Evolutionary conservation across 2,113 vertebrate species (phyloP).

Genomic region (Gnathonemus echidnorhynchus): DNA sequence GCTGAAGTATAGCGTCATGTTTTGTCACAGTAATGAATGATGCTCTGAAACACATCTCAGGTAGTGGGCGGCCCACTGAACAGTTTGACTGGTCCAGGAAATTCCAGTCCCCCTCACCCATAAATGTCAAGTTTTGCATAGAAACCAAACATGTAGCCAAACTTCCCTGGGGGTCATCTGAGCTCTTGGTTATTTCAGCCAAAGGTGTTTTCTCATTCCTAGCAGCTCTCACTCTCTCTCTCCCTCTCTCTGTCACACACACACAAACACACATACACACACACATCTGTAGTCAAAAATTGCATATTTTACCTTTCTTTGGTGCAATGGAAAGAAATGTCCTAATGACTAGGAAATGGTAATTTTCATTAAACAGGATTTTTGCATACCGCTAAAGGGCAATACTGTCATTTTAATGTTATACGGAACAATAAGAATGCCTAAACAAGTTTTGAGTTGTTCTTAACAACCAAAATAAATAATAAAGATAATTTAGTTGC

Average conservation of each 20-base stretch:
- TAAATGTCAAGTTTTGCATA: slow-evolving; percentile 30
- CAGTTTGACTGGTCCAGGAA: slow-evolving; percentile 22
- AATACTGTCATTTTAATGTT: neutral
- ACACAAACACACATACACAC: neutral
- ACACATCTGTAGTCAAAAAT: neutral
- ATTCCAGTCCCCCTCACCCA: slow-evolving; percentile 5
- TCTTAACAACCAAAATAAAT: neutral
- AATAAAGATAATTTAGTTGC: neutral
- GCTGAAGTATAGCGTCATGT: neutral
- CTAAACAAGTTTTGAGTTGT: neutral
- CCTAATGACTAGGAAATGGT: neutral
- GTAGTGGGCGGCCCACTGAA: slow-evolving; percentile 22
- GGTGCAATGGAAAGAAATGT: neutral
- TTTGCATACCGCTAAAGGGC: neutral
- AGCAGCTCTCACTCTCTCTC: neutral
- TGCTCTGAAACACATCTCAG: slow-evolving; percentile 6
- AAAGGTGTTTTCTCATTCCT: neutral
- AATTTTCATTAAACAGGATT: neutral
- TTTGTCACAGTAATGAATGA: neutral
- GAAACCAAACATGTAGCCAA: slow-evolving; percentile 1
- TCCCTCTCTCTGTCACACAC: neutral
- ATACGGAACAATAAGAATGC: neutral
- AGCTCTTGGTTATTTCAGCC: neutral
- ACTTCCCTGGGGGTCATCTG: neutral
- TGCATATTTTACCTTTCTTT: neutral